Conservation (phyloP, 2,888 invertebrate species). For the Dyspetes luteomarginatus region DNA sequence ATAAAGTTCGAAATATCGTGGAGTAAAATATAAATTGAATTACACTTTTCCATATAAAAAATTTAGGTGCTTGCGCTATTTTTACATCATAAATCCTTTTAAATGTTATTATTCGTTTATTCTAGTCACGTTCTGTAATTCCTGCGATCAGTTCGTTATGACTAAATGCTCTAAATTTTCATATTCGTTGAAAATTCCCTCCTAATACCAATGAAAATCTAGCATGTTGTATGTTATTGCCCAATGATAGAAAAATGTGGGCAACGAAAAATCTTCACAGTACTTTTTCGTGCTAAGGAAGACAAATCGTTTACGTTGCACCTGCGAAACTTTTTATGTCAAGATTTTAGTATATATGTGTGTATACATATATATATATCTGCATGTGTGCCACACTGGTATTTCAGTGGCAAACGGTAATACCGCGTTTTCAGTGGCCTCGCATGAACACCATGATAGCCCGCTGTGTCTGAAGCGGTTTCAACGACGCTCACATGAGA, state of each 20-base stretch:
- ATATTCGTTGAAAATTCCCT: background rate
- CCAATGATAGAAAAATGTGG: conserved; percentile 1
- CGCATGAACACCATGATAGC: background rate
- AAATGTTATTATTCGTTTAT: too few species aligned
- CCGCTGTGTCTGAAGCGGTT: background rate
- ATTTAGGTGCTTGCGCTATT: too few species aligned
- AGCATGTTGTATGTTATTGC: background rate
- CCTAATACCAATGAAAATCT: background rate
- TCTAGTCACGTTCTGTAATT: too few species aligned
- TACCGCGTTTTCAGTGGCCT: background rate
- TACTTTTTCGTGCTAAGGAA: background rate
- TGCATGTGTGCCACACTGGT: too few species aligned
- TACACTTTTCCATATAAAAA: background rate
- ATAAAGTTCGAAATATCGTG: background rate
- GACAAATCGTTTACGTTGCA: conserved; percentile 5
- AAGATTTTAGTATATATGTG: background rate
- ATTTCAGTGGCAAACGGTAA: conserved; percentile 20
- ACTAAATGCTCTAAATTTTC: background rate
- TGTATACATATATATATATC: background rate
- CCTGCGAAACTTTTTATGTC: conserved; percentile 7
- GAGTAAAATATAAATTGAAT: background rate
- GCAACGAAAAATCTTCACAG: background rate
- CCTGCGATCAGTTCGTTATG: background rate
- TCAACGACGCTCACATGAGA: conserved; percentile 6
- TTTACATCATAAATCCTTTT: too few species aligned